Evolutionary conservation across 2,888 invertebrate genomes (phyloP).

Genomic region (Protodeltote pygarga): DNA sequence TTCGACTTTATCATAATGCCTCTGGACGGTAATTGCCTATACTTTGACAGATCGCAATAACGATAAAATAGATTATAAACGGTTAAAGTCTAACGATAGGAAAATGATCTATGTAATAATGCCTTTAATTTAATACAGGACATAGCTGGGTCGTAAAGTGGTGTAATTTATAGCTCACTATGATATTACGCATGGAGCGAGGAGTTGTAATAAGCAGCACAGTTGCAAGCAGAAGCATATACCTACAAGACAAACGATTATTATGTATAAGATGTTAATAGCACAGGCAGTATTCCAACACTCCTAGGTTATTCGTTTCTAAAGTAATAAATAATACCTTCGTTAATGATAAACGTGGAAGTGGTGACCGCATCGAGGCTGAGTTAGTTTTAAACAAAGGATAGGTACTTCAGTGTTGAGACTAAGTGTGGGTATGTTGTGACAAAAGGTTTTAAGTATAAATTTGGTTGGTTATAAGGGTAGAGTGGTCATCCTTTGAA

Average conservation of each 20-base stretch:
- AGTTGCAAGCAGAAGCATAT: neutral
- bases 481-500: no score
- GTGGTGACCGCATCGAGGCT: no score
- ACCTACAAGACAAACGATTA: no score
- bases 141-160: constrained; percentile 24
- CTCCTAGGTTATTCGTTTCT: no score
- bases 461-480: no score
- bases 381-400: no score
- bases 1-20: constrained; percentile 23
- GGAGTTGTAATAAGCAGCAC: constrained; percentile 3
- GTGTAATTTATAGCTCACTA: constrained; percentile 32
- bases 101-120: constrained; percentile 32
- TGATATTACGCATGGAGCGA: constrained; percentile 24
- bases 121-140: constrained; percentile 29
- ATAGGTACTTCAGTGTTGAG: no score
- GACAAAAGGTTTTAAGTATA: no score
- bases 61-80: constrained; percentile 39
- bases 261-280: constrained; percentile 24
- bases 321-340: no score
- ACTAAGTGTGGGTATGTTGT: no score
- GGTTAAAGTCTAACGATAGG: constrained; percentile 20
- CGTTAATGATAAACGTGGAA: constrained; percentile 7
- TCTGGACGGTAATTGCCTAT: constrained; percentile 22
- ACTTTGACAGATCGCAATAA: constrained; percentile 24
- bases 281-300: no score